Evolutionary conservation across 1,140 invertebrate genomes (phyloP).

Genomic region (Trichonephila inaurata): DNA sequence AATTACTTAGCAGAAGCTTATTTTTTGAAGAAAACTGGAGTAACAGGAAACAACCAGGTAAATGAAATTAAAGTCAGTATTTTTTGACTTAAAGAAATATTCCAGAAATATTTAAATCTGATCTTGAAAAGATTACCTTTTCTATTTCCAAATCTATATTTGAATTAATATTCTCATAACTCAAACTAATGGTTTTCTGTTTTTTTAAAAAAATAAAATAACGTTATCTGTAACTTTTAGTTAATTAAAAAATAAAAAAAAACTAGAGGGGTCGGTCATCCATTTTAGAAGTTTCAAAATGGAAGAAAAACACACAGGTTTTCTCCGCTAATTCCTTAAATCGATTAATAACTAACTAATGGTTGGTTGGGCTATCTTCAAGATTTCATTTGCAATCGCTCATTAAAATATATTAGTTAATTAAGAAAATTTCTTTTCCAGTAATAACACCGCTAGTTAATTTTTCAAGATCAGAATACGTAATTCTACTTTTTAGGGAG

Average conservation of each 20-base stretch:
- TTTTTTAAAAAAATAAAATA: neutral
- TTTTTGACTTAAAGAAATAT: too few species aligned
- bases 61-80: too few species aligned
- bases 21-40: too few species aligned
- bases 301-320: neutral
- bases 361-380: constrained; percentile 26
- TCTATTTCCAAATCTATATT: too few species aligned
- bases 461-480: constrained; percentile 23
- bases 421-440: constrained; percentile 26
- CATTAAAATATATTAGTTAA: constrained; percentile 60
- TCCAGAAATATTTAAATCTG: too few species aligned
- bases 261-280: neutral
- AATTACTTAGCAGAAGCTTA: too few species aligned
- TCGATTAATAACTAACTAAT: constrained; percentile 53
- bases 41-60: too few species aligned
- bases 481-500: constrained; percentile 8
- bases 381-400: constrained; percentile 37
- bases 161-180: neutral
- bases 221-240: neutral
- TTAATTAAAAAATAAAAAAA: constrained; percentile 12
- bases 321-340: neutral
- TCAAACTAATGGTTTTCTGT: neutral
- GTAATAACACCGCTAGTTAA: constrained; percentile 44
- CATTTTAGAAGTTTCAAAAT: neutral
- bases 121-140: too few species aligned